Percentiles rank a stretch among this genome's conserved stretches.
These are phyloP conservation scores for Sebastolobus altivelis DNA, from an alignment of 2,797 vertebrate species.

Conservation along the genomic window DNA sequence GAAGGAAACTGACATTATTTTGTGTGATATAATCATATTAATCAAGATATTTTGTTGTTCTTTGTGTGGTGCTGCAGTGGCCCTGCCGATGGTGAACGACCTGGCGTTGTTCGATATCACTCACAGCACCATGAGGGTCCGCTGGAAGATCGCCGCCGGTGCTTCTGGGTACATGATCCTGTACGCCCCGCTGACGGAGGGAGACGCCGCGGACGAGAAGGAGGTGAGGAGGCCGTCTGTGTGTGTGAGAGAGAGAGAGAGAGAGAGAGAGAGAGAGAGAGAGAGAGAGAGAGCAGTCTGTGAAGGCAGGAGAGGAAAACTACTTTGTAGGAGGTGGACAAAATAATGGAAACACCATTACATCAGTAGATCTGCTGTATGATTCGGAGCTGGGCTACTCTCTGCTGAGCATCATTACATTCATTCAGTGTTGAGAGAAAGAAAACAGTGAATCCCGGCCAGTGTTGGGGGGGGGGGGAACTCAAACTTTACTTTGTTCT, in stretches of 20 bases:
- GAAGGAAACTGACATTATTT: background rate
- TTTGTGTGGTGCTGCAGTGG: conserved; percentile 78
- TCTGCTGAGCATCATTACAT: no score
- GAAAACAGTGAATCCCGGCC: no score
- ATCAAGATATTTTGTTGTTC: accelerated
- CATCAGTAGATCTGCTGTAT: background rate
- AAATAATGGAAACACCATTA: background rate
- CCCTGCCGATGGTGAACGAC: conserved; percentile 88
- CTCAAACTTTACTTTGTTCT: no score
- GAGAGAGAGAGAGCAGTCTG: background rate
- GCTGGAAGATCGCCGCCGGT: conserved; percentile 86
- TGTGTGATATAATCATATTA: background rate
- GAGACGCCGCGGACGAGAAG: conserved; percentile 90
- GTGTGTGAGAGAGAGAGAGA: background rate
- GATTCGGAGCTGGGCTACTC: no score
- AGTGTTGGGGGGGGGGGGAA: no score
- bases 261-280: no score
- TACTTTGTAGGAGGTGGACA: background rate
- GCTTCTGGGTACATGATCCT: conserved; percentile 95
- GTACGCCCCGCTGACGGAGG: conserved; percentile 92
- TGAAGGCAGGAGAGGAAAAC: background rate
- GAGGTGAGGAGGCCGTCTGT: conserved; percentile 86
- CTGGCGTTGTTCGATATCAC: conserved; percentile 90
- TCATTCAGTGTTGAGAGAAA: no score
- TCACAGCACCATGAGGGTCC: conserved; percentile 89